Percentiles rank a stretch among this genome's conserved stretches.
phyloP scores from a whole-genome alignment of 2,888 invertebrate species.

The Epirrhoe tristata region DNA sequence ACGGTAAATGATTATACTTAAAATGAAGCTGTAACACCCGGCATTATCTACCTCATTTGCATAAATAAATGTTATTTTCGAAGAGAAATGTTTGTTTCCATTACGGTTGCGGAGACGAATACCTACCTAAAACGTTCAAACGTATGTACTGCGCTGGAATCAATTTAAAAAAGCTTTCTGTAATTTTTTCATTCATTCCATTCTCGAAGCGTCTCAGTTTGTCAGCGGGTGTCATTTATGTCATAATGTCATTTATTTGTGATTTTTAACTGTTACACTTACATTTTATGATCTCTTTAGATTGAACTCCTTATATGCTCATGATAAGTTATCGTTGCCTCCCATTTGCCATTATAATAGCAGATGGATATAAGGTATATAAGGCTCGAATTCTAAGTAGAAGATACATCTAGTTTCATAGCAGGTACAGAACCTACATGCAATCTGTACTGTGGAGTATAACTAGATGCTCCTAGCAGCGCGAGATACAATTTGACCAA shows the following conservation, averaged over 20 bases:
- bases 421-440: neutral
- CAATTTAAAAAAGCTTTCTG: slow-evolving; percentile 38
- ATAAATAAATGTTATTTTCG: slow-evolving; percentile 70
- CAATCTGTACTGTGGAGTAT: neutral
- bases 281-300: neutral
- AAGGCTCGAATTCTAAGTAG: too few species aligned
- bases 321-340: too few species aligned
- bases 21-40: slow-evolving; percentile 74
- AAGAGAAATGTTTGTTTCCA: slow-evolving; percentile 62
- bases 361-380: too few species aligned
- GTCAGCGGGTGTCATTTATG: neutral
- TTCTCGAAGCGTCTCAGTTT: slow-evolving; percentile 2
- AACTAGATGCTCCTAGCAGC: neutral
- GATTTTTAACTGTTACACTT: too few species aligned
- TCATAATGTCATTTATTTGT: too few species aligned
- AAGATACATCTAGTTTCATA: too few species aligned
- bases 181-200: slow-evolving; percentile 24
- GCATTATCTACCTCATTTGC: slow-evolving; percentile 67
- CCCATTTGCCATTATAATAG: too few species aligned
- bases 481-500: neutral
- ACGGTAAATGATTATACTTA: slow-evolving; percentile 71
- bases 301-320: too few species aligned
- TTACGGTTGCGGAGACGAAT: slow-evolving; percentile 49
- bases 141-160: slow-evolving; percentile 23
- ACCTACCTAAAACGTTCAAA: slow-evolving; percentile 38